Conservation (phyloP, 2,888 invertebrate species). For the Caenorhabditis doughertyi region DNA sequence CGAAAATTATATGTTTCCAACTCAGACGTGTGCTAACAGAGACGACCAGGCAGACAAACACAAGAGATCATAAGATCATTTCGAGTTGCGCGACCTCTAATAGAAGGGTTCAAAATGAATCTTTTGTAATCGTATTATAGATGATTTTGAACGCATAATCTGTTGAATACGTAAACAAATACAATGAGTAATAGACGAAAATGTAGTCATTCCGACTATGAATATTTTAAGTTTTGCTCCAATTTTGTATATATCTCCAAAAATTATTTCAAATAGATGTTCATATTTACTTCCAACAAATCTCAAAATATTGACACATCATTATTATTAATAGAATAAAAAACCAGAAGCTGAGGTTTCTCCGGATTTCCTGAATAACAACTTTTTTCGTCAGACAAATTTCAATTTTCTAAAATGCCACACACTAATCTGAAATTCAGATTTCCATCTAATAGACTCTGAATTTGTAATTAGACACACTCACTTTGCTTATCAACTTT, state of each 20-base stretch:
- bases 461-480: neutral
- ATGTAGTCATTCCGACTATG: neutral
- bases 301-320: neutral
- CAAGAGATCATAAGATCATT: neutral
- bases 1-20: neutral
- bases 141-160: no score
- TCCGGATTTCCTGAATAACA: constrained; percentile 1
- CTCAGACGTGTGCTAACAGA: neutral
- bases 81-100: neutral
- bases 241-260: neutral
- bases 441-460: neutral
- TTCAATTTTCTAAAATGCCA: neutral
- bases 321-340: constrained; percentile 7
- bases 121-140: no score
- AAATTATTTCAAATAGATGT: neutral
- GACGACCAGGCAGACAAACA: neutral
- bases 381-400: neutral
- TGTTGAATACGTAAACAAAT: constrained; percentile 1
- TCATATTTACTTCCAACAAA: neutral
- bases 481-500: neutral
- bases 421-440: neutral
- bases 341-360: neutral
- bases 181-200: neutral
- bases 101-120: neutral
- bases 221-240: neutral